Evolutionary conservation across 2,797 vertebrate species (phyloP).

Genomic region (Argya squamiceps): DNA sequence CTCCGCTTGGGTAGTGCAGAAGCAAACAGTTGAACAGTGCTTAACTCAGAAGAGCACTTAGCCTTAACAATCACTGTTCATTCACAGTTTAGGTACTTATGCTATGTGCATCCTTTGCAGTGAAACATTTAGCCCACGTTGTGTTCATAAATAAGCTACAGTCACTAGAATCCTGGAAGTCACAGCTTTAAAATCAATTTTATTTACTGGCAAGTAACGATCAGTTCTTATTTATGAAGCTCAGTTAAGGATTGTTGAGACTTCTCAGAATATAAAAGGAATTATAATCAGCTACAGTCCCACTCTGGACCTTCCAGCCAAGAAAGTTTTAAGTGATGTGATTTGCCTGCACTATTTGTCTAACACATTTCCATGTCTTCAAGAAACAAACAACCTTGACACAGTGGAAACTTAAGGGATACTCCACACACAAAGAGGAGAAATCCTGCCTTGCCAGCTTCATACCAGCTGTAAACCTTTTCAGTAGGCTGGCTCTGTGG

Average conservation of each 20-base stretch:
- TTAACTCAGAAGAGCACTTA: neutral
- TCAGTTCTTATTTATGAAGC: constrained; percentile 10
- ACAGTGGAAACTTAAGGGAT: neutral
- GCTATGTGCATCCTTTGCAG: neutral
- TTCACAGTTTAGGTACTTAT: neutral
- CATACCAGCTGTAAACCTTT: neutral
- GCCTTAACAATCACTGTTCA: neutral
- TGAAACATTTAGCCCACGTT: neutral
- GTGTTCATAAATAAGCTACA: neutral
- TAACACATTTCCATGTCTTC: neutral
- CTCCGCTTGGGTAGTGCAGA: neutral
- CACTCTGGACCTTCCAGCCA: neutral
- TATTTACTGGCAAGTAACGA: neutral
- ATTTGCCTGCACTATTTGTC: neutral
- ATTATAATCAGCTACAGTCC: neutral
- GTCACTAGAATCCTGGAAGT: neutral
- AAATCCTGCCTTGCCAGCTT: neutral
- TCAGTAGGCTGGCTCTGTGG: neutral
- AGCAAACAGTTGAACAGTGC: neutral
- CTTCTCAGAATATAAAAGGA: constrained; percentile 1
- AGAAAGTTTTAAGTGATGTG: neutral
- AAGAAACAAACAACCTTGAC: constrained; percentile 19
- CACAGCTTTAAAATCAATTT: constrained; percentile 33
- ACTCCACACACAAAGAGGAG: neutral
- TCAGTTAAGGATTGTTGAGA: neutral